phyloP scores from a whole-genome alignment of 1,140 invertebrate species.

The Diachasmimorpha longicaudata region DNA sequence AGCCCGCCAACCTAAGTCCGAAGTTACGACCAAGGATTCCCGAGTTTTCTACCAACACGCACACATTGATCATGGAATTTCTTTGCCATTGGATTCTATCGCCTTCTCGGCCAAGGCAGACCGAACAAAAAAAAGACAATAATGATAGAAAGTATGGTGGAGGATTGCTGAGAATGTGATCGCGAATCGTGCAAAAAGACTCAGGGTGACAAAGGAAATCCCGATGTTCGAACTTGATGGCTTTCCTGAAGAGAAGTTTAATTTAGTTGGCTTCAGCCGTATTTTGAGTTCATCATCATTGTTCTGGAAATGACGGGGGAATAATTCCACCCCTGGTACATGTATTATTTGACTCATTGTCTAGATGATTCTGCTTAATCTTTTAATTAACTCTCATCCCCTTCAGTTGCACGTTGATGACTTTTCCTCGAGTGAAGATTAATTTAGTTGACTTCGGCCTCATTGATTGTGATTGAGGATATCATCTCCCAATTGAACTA shows the following conservation, averaged over 20 bases:
- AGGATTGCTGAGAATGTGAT: conserved; percentile 20
- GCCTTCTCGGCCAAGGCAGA: neutral
- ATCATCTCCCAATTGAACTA: too few relatives aligned
- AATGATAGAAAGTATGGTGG: conserved; percentile 6
- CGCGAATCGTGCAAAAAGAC: conserved; percentile 12
- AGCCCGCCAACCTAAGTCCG: neutral
- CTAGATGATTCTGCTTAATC: too few relatives aligned
- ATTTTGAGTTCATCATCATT: neutral
- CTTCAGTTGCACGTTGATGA: neutral
- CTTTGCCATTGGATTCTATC: conserved; percentile 15
- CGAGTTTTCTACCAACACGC: neutral
- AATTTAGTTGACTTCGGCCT: neutral
- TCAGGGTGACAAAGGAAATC: neutral
- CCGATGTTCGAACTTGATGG: neutral
- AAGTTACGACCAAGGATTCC: conserved; percentile 5
- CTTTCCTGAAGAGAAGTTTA: neutral
- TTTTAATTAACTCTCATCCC: too few relatives aligned
- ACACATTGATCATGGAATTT: neutral
- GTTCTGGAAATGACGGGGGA: neutral
- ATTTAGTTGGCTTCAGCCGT: neutral
- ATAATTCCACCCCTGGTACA: neutral
- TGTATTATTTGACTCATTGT: too few relatives aligned
- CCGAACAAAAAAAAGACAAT: neutral
- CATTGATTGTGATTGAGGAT: neutral
- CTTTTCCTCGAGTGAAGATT: neutral